Evolutionary conservation across 2,113 vertebrate genomes (phyloP), one percentile per base, ranked within the genome.

Genomic region (Spea multiplicata): DNA sequence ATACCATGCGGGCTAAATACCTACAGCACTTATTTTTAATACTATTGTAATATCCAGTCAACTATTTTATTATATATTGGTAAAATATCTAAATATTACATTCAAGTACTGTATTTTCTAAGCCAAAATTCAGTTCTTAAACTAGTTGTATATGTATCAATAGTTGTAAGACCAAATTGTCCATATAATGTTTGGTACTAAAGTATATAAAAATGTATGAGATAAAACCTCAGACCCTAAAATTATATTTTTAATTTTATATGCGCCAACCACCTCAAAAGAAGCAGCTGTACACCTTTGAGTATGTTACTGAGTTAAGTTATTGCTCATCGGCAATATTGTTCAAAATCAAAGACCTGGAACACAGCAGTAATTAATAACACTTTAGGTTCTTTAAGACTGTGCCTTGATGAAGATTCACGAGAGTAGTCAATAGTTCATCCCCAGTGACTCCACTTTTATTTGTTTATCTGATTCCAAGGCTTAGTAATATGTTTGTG

Each of bases 331-430:
- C 83, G 74, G 68, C 76, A 3, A 81, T 81, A 75, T 10, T 78
- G 64, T 57, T 67, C 66, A 69, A 65, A 17, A 81, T 78, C 61
- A 73, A 82, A 83, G 72, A 70, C 71, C 14, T 49, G 6, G 10
- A 14, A 67, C 82, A 48, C 77, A 46, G 12, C 16, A 81, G 45
- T 84, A 78, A 86, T 82, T 83, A 79, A 84, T 82, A 86, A 83
- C 6, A 16, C 44, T 75, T 10, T 71, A 82, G 8, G 81, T 83
- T 84, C n/a, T 75, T 82, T 81, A 68, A 68, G 53, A 78, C 62
- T 83, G 66, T 66, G 68, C 14, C 44, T 65, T 83, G 81, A 74
- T 64, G 62, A 84, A 45, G 16, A 73, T 5, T 47, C 83, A n/a
- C 73, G 74, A 59, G 8, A 10, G 76, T 70, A 82, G 83, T 83